Base-by-base conservation (phyloP, 2,797 vertebrate genomes). In the Periophthalmus magnuspinnatus region DNA sequence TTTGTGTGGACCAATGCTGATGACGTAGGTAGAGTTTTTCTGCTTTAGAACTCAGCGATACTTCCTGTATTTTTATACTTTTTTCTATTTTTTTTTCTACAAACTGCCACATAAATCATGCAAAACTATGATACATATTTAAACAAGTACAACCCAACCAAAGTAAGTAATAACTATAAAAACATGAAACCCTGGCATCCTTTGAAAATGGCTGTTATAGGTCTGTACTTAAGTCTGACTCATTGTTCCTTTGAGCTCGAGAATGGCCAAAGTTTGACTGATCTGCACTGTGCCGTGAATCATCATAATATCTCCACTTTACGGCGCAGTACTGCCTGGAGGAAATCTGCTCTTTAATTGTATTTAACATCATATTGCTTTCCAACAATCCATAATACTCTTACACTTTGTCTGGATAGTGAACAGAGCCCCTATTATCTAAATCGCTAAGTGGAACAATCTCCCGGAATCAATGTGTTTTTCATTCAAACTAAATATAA, bases 381-480 rank as follows among this genome's bases (percentile, higher is more conserved):
- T 66, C 45, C 38, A 60, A 21, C 60, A 41, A 16, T 33, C 41
- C 13, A 57, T 47, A 45, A 41, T 34, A 52, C 9, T 47, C 5
- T 59, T 13, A 41, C 22, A 8, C 32, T 38, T 54, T 45, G 33
- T 67, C 47, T 36, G 11, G 21, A 66, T 13, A 28, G 41, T 28
- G 50, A n/a, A 19, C 22, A 9, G 19, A 60, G n/a, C 63, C 56
- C 6, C 71, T 59, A 41, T 57, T 75, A 22, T 33, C 50, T 41
- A 41, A 67, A 62, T 36, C 52, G 7, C 13, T 60, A n/a, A 71
- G 76, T 33, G 69, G 41, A 33, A 41, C 5, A 75, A 64, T 67
- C 28, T 47, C 52, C 41, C 19, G 33, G 48, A 38, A 61, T 61
- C 59, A 60, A 60, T 60, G 33, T 33, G 24, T 21, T 58, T 58